Evolutionary conservation across 2,113 vertebrate genomes (phyloP).

Genomic region (Irena cyanogastra): DNA sequence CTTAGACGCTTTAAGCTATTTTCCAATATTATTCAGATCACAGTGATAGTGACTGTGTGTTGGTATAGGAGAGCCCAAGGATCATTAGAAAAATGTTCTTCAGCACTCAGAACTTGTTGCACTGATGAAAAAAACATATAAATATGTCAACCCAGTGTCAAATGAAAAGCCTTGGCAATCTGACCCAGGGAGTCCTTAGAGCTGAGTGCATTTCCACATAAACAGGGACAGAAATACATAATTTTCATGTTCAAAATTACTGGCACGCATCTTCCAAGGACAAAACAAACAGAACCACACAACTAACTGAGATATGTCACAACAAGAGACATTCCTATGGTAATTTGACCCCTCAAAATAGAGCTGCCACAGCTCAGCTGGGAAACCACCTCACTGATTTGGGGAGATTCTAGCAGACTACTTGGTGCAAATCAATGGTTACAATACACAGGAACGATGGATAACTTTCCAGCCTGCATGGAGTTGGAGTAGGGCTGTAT

Average conservation of each 20-base stretch:
- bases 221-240: neutral
- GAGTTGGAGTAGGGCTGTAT: neutral
- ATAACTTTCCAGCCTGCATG: neutral
- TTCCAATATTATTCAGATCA: neutral
- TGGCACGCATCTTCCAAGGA: neutral
- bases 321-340: neutral
- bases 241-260: neutral
- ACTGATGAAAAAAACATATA: neutral
- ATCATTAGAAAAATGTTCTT: neutral
- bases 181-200: neutral
- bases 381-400: neutral
- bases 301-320: neutral
- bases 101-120: neutral
- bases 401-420: neutral
- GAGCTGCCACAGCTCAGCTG: neutral
- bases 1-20: neutral
- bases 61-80: neutral
- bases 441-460: neutral
- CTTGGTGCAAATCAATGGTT: neutral
- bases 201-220: neutral
- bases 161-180: neutral
- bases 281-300: neutral
- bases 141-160: rapidly evolving
- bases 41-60: neutral
- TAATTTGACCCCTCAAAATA: neutral